These are phyloP conservation scores for Oligia strigilis DNA, from an alignment of 2,888 invertebrate genomes.

Conservation along the genomic window DNA sequence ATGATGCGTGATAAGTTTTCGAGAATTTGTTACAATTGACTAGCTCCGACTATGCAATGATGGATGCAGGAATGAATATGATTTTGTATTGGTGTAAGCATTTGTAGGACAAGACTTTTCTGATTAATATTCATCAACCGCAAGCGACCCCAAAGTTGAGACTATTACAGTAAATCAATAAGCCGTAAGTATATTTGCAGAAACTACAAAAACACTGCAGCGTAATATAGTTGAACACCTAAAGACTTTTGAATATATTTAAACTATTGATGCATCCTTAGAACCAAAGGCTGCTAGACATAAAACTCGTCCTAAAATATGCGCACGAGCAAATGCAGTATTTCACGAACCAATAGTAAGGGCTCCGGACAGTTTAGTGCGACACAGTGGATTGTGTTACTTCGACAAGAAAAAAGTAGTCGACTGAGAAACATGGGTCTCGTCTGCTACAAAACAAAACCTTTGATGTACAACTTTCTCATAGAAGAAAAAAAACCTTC, in stretches of 20 bases:
- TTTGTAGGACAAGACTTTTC: neutral
- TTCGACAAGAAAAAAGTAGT: constrained; percentile 78
- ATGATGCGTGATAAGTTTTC: constrained; percentile 53
- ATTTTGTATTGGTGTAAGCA: neutral
- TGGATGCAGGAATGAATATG: neutral
- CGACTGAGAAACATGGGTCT: constrained; percentile 72
- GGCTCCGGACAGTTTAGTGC: constrained; percentile 68
- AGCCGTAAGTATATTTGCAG: neutral
- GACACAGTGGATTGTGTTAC: constrained; percentile 75
- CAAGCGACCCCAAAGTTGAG: neutral
- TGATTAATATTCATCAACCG: neutral
- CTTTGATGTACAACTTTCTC: constrained; percentile 69
- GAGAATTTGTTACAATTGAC: constrained; percentile 48
- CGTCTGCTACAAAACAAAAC: constrained; percentile 74
- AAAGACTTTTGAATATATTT: neutral
- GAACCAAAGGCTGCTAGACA: neutral
- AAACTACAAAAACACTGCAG: neutral
- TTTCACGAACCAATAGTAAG: constrained; percentile 51
- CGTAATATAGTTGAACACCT: neutral
- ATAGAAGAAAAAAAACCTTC: constrained; percentile 56
- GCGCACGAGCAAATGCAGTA: neutral
- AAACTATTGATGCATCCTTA: neutral
- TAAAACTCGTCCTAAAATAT: neutral
- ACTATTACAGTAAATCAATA: neutral
- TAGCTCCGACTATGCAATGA: neutral